These are phyloP conservation scores for Scylla paramamosain DNA, from an alignment of 1,140 invertebrate genomes.

Conservation along the genomic window DNA sequence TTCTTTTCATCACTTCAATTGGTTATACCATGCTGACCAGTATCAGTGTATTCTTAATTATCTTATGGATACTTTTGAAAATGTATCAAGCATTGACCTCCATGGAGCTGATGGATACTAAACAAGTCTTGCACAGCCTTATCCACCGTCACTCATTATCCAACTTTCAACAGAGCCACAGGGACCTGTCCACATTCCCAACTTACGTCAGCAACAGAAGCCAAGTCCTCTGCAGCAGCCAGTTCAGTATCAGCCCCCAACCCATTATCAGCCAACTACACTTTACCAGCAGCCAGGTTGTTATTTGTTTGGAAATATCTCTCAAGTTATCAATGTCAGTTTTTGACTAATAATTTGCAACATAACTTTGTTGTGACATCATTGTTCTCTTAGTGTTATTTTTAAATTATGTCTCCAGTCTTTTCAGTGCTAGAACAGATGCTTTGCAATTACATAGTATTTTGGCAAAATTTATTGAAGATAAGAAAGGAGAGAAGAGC, in stretches of 20 bases:
- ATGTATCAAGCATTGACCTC: neutral
- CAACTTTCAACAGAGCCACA: slow-evolving; percentile 68
- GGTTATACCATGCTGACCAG: neutral
- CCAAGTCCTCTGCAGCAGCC: slow-evolving; percentile 38
- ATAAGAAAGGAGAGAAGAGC: too few relatives aligned
- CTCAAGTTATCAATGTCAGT: neutral
- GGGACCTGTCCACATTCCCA: slow-evolving; percentile 71
- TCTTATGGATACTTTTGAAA: neutral
- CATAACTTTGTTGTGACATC: neutral
- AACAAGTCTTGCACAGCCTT: neutral
- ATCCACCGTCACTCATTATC: neutral
- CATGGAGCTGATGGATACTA: slow-evolving; percentile 15
- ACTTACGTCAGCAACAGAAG: slow-evolving; percentile 53
- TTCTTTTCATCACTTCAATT: neutral
- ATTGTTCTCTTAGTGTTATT: too few relatives aligned
- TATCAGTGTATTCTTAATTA: neutral
- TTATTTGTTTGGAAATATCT: neutral
- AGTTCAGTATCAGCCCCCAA: slow-evolving; percentile 24
- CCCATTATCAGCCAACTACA: slow-evolving; percentile 36
- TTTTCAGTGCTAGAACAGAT: too few relatives aligned
- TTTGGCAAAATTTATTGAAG: too few relatives aligned
- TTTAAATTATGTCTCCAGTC: too few relatives aligned
- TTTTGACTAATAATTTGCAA: too few relatives aligned
- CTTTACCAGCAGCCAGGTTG: slow-evolving; percentile 51
- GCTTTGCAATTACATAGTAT: too few relatives aligned